Evolutionary conservation across 2,113 vertebrate species (phyloP), one percentile per base, ranked within the genome.

Genomic region (Engraulis encrasicolus): DNA sequence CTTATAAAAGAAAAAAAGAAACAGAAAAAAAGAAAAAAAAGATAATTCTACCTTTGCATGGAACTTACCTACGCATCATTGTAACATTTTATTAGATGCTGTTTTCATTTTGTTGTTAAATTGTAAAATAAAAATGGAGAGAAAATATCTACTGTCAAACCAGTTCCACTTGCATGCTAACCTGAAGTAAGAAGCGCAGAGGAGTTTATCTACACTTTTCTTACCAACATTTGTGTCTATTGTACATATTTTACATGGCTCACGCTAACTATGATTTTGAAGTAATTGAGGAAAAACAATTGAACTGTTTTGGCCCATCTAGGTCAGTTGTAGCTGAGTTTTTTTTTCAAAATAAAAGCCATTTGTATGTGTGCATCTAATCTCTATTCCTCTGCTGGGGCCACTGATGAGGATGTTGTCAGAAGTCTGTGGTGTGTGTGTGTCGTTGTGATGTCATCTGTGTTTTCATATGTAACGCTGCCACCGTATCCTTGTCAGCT

Each of bases 41-140:
- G 48, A 71, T 20, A 81, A 89, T 92, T 88, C 88, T 87, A 86
- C 89, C 91, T 94, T 91, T 95, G 95, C 95, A 95, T 96, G 95
- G 92, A 86, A 90, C 92, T 94, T 90, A 89, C 92, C 88, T 89
- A 91, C n/a, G n/a, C 90, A 74, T 17, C 66, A 74, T 89, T 94
- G 91, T 92, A 92, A 91, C 89, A 87, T 93, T 94, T 92, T 89
- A 87, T 93, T 92, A 93, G 91, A 94, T 92, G 90, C 66, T 79
- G 36, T 92, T 93, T 92, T 91, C 82, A 90, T 93, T n/a, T 92
- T 91, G 88, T 91, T 94, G 93, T 94, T 74, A 87, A 89, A 89
- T 90, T 94, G 93, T 91, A 89, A 90, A 93, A 94, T 93, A 93
- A 93, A n/a, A 93, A 87, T 81, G 37, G 89, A 89, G 86, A 86